Evolutionary conservation across 2,888 invertebrate genomes (phyloP).

Genomic region (Ornithoptera alexandrae): DNA sequence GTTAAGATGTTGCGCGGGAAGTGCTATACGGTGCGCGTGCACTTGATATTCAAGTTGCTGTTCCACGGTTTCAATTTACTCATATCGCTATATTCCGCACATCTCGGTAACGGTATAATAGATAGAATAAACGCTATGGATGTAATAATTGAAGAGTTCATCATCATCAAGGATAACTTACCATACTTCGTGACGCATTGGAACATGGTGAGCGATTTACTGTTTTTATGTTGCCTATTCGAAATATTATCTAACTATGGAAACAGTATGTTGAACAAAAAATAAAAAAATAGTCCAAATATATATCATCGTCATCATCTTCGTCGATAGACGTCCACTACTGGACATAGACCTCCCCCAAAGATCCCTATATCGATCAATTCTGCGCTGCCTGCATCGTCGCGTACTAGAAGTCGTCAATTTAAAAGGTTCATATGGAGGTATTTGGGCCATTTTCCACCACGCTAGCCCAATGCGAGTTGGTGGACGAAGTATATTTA

Average conservation of each 20-base stretch:
- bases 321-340: neutral
- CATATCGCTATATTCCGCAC: neutral
- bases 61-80: slow-evolving; percentile 20
- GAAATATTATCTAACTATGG: no score
- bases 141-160: neutral
- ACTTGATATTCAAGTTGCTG: slow-evolving; percentile 5
- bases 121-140: neutral
- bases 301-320: no score
- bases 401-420: no score
- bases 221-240: neutral
- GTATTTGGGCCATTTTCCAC: no score
- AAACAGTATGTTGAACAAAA: no score
- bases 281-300: no score
- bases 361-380: no score
- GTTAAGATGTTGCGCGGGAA: neutral
- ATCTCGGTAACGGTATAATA: neutral
- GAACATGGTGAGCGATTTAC: slow-evolving; percentile 25
- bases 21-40: neutral
- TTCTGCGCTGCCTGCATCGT: no score
- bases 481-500: no score
- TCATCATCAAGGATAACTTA: neutral
- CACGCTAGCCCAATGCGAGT: no score
- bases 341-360: no score
- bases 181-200: slow-evolving; percentile 16
- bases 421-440: no score